phyloP scores from a whole-genome alignment of 1,140 invertebrate species.

The Amyelois transitella region DNA sequence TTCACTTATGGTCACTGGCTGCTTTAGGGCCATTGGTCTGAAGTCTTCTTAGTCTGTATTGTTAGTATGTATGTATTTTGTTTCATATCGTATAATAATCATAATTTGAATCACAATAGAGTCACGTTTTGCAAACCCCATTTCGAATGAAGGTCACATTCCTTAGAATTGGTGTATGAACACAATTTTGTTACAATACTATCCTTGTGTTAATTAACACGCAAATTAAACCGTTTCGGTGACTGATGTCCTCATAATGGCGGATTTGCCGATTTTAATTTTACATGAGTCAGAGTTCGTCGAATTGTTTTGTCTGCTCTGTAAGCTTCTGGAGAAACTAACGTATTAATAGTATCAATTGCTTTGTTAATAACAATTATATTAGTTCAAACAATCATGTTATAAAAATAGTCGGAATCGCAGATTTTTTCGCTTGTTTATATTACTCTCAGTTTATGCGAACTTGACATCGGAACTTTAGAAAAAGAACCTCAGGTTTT shows the following conservation, averaged over 20 bases:
- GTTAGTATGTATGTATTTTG: background rate
- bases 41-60: background rate
- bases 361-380: background rate
- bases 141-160: background rate
- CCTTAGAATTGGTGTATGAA: background rate
- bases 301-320: background rate
- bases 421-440: no score
- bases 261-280: background rate
- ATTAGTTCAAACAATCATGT: no score
- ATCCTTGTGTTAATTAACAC: background rate
- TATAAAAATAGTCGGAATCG: no score
- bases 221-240: background rate
- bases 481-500: no score
- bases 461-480: no score
- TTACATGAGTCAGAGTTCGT: background rate
- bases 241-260: background rate
- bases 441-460: no score
- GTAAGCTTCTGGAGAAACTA: background rate
- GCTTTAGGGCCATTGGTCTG: background rate
- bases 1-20: background rate
- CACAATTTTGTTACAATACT: background rate
- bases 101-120: background rate
- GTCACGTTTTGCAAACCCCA: background rate
- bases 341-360: no score
- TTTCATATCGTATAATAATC: no score